Evolutionary conservation across 2,113 vertebrate species (phyloP).

Genomic region (Physeter macrocephalus): DNA sequence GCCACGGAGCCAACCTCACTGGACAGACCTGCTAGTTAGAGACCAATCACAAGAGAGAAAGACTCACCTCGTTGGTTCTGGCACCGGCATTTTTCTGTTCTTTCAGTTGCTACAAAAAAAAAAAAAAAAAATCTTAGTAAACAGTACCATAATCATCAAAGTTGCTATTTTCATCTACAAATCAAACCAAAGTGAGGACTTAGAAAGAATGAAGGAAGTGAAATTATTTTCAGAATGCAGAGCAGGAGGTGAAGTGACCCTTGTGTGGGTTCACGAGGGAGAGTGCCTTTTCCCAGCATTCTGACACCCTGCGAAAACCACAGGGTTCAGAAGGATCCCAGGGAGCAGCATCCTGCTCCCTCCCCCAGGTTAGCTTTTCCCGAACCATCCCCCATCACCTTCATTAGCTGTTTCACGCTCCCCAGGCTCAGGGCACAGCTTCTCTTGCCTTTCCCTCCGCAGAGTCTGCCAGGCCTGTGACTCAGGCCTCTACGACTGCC

Average conservation of each 20-base stretch:
- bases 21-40: not conserved
- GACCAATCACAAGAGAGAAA: not conserved
- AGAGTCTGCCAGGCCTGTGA: not conserved
- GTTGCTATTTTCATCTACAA: not conserved
- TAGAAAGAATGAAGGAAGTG: not conserved
- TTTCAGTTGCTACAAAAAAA: conserved; percentile 91
- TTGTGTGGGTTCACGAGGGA: not conserved
- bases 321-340: not conserved
- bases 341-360: not conserved
- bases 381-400: too few relatives aligned
- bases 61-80: conserved; percentile 93
- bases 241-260: not conserved
- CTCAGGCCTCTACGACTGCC: not conserved
- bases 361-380: not conserved
- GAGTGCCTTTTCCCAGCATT: not conserved
- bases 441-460: not conserved
- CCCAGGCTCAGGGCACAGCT: not conserved
- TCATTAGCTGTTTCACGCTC: not conserved
- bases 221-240: not conserved
- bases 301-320: rapidly evolving
- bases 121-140: not conserved
- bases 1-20: too few relatives aligned
- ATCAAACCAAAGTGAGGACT: not conserved
- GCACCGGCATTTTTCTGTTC: conserved; percentile 93
- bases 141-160: not conserved